Evolutionary conservation across 2,888 invertebrate genomes (phyloP), one percentile per base, ranked within the genome.

Genomic region (Sarcophaga variegata): DNA sequence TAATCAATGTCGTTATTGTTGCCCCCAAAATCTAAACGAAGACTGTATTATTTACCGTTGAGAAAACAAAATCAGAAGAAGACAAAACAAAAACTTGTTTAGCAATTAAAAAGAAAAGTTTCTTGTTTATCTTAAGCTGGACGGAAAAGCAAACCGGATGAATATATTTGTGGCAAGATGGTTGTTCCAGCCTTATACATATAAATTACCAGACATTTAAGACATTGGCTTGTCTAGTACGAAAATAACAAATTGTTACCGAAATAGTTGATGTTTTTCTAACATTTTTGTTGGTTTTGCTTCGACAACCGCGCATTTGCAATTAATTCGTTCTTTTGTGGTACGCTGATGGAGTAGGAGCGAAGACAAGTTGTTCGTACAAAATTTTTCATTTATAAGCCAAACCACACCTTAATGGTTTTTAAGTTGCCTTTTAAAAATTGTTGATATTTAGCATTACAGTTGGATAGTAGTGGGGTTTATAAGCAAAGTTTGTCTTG

Each of bases 311-410:
- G 90, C 91, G 90, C 90, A 90, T 89, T 90, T 88, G 90, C 89
- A 91, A 91, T 91, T 91, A 91, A 90, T 90, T 89, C 89, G 88
- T 89, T 89, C 88, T 90, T 88, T 88, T 89, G 90, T 83, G 89
- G 90, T 88, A 10, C 10, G 37, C 8, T 8, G 74, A 22, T 54
- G 14, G 47, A 17, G 54, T 54, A 14, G 54, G 4, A 14, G 54
- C 1, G 17, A 54, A 54, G 54, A 14, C 14, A 14, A 14, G 0
- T 49, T 49, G 14, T 49, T 49, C 83, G 22, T 80, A 2, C 0
- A 64, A 37, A n/a, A 83, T 47, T 62, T 74, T 27, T 69, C 60
- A 60, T 76, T 67, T 71, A 12, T 60, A 8, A 60, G 64, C 27
- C 27, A 64, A 83, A 71, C 81, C 80, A 77, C 78, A 86, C 66